Conservation (phyloP, 1,140 invertebrate species). For the Zaprionus tsacasi region DNA sequence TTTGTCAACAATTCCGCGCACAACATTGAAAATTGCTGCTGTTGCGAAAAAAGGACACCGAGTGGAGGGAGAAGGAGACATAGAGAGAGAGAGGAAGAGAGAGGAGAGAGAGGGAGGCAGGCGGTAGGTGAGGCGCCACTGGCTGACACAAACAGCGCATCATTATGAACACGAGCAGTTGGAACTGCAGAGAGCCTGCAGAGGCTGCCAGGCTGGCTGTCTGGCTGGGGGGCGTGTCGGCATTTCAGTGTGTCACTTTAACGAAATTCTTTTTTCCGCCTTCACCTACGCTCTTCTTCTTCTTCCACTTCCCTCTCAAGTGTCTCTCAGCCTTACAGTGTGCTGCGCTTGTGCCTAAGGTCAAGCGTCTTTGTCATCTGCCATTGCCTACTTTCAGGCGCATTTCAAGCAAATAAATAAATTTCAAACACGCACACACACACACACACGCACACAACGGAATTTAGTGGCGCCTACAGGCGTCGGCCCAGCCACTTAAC, state of each 20-base stretch:
- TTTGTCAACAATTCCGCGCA: constrained; percentile 81
- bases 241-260: constrained; percentile 61
- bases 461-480: constrained; percentile 37
- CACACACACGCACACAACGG: neutral
- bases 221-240: constrained; percentile 48
- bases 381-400: constrained; percentile 56
- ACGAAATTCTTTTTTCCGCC: constrained; percentile 54
- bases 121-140: neutral
- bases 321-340: constrained; percentile 54
- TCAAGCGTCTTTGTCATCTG: constrained; percentile 75
- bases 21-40: constrained; percentile 76
- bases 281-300: constrained; percentile 15
- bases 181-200: neutral
- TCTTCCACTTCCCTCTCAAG: constrained; percentile 27
- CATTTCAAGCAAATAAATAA: constrained; percentile 68
- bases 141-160: constrained; percentile 30
- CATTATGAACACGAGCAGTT: constrained; percentile 15
- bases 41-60: constrained; percentile 67
- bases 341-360: constrained; percentile 61
- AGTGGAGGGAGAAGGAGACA: neutral
- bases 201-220: no score
- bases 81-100: neutral
- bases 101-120: neutral
- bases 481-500: constrained; percentile 57
- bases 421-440: constrained; percentile 46